Evolutionary conservation across 2,113 vertebrate genomes (phyloP).

Genomic region (Thermophis baileyi): DNA sequence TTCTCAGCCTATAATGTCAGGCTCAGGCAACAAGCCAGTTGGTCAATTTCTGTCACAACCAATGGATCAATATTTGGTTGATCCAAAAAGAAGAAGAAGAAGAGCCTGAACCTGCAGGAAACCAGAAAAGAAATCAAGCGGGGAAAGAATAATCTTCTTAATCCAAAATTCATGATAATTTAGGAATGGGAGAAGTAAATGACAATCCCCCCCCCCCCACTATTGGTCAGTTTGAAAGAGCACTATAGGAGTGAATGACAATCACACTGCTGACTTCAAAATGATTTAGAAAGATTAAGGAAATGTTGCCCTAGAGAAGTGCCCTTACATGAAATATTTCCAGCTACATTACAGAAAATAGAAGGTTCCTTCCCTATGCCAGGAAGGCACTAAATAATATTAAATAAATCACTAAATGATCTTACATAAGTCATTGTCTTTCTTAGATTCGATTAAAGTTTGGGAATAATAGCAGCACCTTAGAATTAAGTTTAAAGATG

Average conservation of each 20-base stretch:
- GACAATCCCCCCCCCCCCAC: not conserved
- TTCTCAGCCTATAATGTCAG: not conserved
- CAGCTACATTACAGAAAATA: not conserved
- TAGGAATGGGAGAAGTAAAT: not conserved
- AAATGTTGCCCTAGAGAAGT: not conserved
- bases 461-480: not conserved
- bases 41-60: not conserved
- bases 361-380: not conserved
- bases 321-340: not conserved
- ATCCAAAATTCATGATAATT: not conserved
- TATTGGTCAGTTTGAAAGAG: not conserved
- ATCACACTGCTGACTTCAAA: not conserved
- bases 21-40: not conserved
- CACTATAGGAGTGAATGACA: not conserved
- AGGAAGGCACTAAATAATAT: not conserved
- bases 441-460: not conserved
- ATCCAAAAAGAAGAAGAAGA: not conserved
- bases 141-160: not conserved
- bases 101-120: too few species aligned
- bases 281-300: not conserved
- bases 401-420: not conserved
- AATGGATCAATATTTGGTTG: not conserved
- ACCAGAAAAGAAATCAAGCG: not conserved
- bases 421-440: not conserved
- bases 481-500: not conserved